Evolutionary conservation across 1,140 invertebrate genomes (phyloP), one percentile per base, ranked within the genome.

Genomic region (Mactra quadrangularis): DNA sequence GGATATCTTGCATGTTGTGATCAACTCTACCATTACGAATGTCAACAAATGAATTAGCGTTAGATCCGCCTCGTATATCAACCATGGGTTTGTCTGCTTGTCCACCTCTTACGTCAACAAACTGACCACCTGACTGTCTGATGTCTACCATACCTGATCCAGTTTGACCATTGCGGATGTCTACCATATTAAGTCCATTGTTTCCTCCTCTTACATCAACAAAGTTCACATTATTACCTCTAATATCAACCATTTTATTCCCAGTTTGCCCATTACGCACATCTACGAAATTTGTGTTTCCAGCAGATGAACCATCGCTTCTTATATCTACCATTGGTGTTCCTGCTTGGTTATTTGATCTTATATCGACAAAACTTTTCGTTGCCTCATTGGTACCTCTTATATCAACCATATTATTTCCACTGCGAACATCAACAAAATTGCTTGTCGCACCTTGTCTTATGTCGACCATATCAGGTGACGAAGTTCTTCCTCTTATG

Each of bases 131-230:
- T 41, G 38, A 7, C 15, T 6, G 6, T 33, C 60, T 64, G 33
- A 64, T 38, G 22, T 76, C 74, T 15, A 76, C 74, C 74, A 76
- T 62, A 13, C 29, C 31, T 4, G 55, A 11, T 15, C 57, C 29
- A 1, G 17, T 25, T 27, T 62, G 25, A 9, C 60, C 35, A n/a
- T 25, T 50, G 25, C 29, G 22, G 1, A 76, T 57, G 50, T 76
- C 74, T 19, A 76, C 59, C 74, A 76, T 76, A 52, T 76, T 76
- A 22, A 11, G 11, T 22, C 71, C 31, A 64, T n/a, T 3, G 22
- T 45, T 57, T 64, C 57, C 17, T 1, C 15, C 15, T 31, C 60
- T 0, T 9, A 31, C 22, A 33, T 74, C 71, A 57, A 74, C 71
- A 27, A 74, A n/a, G n/a, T 55, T 59, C 11, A 22, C 55, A 7